phyloP scores from a whole-genome alignment of 2,113 vertebrate species.

The Leuciscus idus region DNA sequence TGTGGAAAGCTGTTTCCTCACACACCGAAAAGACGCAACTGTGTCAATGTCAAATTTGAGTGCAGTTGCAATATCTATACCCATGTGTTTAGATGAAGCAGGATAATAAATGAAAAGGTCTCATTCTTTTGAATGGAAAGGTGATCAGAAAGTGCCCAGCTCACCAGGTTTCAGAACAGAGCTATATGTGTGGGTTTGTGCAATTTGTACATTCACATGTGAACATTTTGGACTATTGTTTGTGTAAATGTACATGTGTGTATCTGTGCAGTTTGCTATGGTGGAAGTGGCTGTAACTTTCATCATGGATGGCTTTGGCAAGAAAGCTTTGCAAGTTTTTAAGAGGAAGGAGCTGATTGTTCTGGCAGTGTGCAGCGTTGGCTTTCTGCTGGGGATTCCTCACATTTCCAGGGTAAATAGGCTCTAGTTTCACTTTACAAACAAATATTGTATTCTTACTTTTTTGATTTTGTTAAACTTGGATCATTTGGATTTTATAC shows the following conservation, averaged over 20 bases:
- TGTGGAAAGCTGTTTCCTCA: background rate
- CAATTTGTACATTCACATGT: background rate
- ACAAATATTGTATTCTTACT: background rate
- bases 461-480: background rate
- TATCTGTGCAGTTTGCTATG: constrained; percentile 72
- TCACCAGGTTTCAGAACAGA: background rate
- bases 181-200: background rate
- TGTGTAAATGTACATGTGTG: background rate
- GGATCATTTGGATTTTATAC: background rate
- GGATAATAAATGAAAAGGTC: background rate
- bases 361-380: constrained; percentile 64
- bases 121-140: background rate
- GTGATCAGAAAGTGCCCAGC: background rate
- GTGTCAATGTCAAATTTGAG: background rate
- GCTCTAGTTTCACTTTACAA: background rate
- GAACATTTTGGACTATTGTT: background rate
- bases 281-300: constrained; percentile 74
- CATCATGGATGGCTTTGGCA: constrained; percentile 73
- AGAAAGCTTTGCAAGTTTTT: constrained; percentile 57
- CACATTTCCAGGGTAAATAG: constrained; percentile 68
- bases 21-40: background rate
- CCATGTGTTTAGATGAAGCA: background rate
- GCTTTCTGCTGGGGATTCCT: constrained; percentile 74
- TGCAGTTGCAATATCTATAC: background rate
- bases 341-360: constrained; percentile 73